phyloP scores from a whole-genome alignment of 2,797 vertebrate genomes.

The Stomatorhinus walkeri region DNA sequence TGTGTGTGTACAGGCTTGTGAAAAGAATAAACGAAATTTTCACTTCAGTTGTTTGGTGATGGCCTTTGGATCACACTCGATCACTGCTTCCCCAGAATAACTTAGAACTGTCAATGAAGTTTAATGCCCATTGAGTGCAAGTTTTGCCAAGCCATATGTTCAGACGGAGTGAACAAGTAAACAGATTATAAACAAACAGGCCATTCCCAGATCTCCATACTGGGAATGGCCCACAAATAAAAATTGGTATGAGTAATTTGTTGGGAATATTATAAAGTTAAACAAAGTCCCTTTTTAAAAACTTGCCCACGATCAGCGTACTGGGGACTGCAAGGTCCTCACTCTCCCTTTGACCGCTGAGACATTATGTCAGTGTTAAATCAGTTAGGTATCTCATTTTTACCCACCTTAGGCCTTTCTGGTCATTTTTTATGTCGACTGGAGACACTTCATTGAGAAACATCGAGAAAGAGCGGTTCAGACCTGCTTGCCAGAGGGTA shows the following conservation, averaged over 20 bases:
- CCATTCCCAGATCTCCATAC: background rate
- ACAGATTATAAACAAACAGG: too few relatives aligned
- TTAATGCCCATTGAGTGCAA: background rate
- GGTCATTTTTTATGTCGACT: too few relatives aligned
- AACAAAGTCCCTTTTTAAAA: background rate
- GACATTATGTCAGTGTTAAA: background rate
- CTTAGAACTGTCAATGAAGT: slow-evolving; percentile 9
- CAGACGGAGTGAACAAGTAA: background rate
- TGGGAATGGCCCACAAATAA: slow-evolving; percentile 15
- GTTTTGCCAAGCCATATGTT: slow-evolving; percentile 10
- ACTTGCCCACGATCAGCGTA: background rate
- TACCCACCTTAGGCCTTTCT: background rate
- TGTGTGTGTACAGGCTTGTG: background rate
- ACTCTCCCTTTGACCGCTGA: background rate
- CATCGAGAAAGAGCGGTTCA: too few relatives aligned
- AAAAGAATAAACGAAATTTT: background rate
- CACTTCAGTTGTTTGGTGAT: background rate
- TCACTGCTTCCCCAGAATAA: background rate
- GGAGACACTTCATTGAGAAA: too few relatives aligned
- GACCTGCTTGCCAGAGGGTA: too few relatives aligned
- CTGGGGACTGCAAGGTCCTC: background rate
- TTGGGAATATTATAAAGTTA: background rate
- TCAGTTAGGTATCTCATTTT: background rate
- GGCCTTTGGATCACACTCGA: background rate
- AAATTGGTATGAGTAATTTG: background rate